Evolutionary conservation across 2,888 invertebrate species (phyloP), one percentile per base, ranked within the genome.

Genomic region (Acleris laterana): DNA sequence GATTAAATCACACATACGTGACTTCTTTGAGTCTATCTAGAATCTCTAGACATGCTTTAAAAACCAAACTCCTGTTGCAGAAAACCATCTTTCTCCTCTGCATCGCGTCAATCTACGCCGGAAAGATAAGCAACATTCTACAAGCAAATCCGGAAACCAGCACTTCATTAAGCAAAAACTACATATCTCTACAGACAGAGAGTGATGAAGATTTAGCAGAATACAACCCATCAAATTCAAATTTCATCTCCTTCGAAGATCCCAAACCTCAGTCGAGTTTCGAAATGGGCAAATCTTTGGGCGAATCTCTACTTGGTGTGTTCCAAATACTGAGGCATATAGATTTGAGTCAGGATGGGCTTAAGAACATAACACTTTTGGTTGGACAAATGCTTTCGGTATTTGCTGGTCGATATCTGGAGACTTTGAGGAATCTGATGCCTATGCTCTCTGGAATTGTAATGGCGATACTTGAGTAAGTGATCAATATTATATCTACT

Each of bases 371-470:
- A 3, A 62, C 65, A 4, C 66, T 69, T 16, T 48, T 73, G 52
- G 55, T 64, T 2, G 51, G 53, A n/a, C 67, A 68, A 2, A 68
- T 72, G 46, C n/a, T 70, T n/a, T 49, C 63, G 16, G n/a, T 68
- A 25, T 56, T 71, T 19, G 46, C 70, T 17, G 72, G 71, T 2
- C 68, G 56, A 19, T 74, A 75, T 32, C 53, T 68, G 11, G 66
- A 68, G 19, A 69, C 72, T 4, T 25, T 73, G 7, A 44, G 61
- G 19, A 68, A 70, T 1, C 44, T 73, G 5, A 44, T 73, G 28
- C 75, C 72, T 3, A 0, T 66, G 49, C 22, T 74, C 7, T 68
- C 71, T 52, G 63, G 61, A 13, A 56, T 72, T 32, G 68, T 68
- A 19, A 44, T 46, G 51, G 70, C 61, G 6, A 3, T 71, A 38